Percentiles rank a stretch among this genome's conserved stretches.
These are phyloP conservation scores for Hemaris fuciformis DNA, from an alignment of 2,888 invertebrate genomes.

Conservation along the genomic window DNA sequence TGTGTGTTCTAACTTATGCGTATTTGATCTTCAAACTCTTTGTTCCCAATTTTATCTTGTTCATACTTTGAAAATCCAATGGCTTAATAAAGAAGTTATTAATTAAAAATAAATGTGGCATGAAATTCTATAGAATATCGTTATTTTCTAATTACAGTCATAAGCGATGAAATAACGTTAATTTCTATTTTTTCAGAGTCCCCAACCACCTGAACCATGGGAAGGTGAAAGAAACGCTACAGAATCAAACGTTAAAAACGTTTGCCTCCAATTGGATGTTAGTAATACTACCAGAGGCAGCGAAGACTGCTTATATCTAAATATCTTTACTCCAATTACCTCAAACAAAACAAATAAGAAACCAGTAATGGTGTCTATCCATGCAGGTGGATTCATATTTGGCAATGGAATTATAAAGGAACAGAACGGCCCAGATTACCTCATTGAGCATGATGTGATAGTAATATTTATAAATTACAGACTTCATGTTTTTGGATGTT, in stretches of 20 bases:
- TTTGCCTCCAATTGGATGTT: constrained; percentile 38
- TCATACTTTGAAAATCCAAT: too few species aligned
- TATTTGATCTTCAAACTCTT: too few species aligned
- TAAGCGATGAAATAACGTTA: too few species aligned
- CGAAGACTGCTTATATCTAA: constrained; percentile 65
- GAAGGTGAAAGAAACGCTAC: constrained; percentile 72
- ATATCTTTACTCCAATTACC: constrained; percentile 56
- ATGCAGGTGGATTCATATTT: constrained; percentile 60
- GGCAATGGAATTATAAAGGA: constrained; percentile 51
- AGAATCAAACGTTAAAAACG: constrained; percentile 42
- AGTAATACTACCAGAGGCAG: constrained; percentile 35
- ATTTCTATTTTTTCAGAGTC: constrained; percentile 45
- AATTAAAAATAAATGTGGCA: too few species aligned
- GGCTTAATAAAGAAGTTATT: too few species aligned
- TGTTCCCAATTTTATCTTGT: too few species aligned
- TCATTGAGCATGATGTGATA: constrained; percentile 54
- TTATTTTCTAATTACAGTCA: too few species aligned
- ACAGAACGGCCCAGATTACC: constrained; percentile 54
- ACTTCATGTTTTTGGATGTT: constrained; percentile 59
- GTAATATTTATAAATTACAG: constrained; percentile 68
- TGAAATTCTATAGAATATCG: too few species aligned
- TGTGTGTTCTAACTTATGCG: too few species aligned
- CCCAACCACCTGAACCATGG: constrained; percentile 61
- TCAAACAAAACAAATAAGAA: constrained; percentile 27
- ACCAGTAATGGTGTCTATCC: constrained; percentile 60